Evolutionary conservation across 2,113 vertebrate species (phyloP).

Genomic region (Nansenia antarctica): DNA sequence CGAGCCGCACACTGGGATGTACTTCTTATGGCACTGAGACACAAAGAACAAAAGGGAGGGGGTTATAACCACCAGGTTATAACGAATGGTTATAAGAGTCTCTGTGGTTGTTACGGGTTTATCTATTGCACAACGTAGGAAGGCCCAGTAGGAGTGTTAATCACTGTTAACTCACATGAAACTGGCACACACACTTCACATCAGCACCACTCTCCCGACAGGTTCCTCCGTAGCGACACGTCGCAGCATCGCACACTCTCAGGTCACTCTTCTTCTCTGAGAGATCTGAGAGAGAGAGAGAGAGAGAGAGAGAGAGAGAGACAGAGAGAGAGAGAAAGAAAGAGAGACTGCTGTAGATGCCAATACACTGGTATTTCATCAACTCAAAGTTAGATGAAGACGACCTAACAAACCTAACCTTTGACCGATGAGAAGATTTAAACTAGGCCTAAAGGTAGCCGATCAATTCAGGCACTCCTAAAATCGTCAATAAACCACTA

Average conservation of each 20-base stretch:
- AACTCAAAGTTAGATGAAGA: not conserved
- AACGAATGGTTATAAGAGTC: not conserved
- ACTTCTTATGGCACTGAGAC: constrained; percentile 92
- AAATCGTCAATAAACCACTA: not conserved
- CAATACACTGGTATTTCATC: not conserved
- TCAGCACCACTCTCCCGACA: constrained; percentile 89
- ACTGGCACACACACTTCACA: constrained; percentile 93
- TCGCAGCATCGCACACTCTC: constrained; percentile 86
- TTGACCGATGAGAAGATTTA: not conserved
- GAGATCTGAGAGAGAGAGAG: constrained; percentile 76
- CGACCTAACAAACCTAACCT: not conserved
- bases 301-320: not conserved
- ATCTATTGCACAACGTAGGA: no score
- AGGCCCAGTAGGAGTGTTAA: no score
- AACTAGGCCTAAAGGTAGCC: not conserved
- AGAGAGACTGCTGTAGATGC: not conserved
- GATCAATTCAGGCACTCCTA: not conserved
- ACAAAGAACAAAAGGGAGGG: constrained; percentile 12
- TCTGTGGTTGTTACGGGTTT: no score
- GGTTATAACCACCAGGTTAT: not conserved
- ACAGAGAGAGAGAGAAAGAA: not conserved
- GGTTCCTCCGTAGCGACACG: constrained; percentile 90
- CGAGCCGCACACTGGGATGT: constrained; percentile 93
- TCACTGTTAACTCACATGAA: constrained; percentile 83
- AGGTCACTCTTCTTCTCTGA: constrained; percentile 89